Percentiles rank a stretch among this genome's conserved stretches.
These are phyloP conservation scores for Danionella dracula DNA, from an alignment of 2,797 vertebrate genomes.

Conservation along the genomic window DNA sequence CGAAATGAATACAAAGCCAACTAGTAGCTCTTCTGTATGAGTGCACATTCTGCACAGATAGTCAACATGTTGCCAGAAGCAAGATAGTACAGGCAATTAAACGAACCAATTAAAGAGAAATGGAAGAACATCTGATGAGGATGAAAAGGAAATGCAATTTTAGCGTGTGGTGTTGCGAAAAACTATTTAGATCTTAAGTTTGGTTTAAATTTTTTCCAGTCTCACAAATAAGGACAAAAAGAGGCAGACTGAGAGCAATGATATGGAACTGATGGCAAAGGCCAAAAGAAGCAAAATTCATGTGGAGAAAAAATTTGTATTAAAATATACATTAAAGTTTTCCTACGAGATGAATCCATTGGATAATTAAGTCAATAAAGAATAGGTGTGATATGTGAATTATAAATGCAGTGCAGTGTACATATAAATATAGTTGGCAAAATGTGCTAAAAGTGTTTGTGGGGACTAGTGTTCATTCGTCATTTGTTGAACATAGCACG, in stretches of 20 bases:
- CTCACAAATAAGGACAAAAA: background rate
- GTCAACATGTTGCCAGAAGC: background rate
- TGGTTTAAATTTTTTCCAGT: too few relatives aligned
- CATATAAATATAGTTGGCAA: too few relatives aligned
- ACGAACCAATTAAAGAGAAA: background rate
- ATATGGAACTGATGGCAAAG: background rate
- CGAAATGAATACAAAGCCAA: slow-evolving; percentile 41
- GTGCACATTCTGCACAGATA: background rate
- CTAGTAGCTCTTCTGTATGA: slow-evolving; percentile 3
- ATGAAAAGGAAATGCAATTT: too few relatives aligned
- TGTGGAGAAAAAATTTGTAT: background rate
- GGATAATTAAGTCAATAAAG: too few relatives aligned
- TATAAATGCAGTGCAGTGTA: too few relatives aligned
- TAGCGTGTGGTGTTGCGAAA: too few relatives aligned
- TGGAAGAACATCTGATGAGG: background rate
- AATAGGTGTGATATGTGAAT: too few relatives aligned
- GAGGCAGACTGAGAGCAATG: background rate
- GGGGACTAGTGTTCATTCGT: too few relatives aligned
- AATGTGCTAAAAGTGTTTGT: too few relatives aligned
- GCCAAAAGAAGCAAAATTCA: background rate
- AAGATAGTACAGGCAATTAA: background rate
- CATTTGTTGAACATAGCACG: too few relatives aligned
- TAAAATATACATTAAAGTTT: background rate
- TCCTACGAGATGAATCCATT: background rate
- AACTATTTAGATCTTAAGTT: too few relatives aligned